Conservation (phyloP, 2,888 invertebrate species). For the Drosophila phalerata region DNA sequence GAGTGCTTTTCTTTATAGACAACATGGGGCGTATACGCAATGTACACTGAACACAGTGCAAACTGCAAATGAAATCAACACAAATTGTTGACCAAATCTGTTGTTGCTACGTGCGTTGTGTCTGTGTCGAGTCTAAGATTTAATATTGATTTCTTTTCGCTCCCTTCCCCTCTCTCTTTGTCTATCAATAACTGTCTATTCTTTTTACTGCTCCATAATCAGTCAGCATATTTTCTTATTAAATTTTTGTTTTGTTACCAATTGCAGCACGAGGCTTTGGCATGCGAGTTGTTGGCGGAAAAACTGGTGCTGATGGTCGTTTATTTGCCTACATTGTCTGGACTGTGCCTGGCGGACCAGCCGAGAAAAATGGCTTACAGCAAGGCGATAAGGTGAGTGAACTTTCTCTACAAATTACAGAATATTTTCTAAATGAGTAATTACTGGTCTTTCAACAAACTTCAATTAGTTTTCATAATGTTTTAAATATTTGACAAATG, state of each 20-base stretch:
- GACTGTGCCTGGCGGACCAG: slow-evolving; percentile 96
- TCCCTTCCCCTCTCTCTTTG: slow-evolving; percentile 32
- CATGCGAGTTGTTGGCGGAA: slow-evolving; percentile 97
- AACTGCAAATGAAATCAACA: slow-evolving; percentile 78
- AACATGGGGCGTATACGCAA: slow-evolving; percentile 53
- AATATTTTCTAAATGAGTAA: neutral
- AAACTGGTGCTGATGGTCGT: slow-evolving; percentile 93
- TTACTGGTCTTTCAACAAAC: slow-evolving; percentile 2
- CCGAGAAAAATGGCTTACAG: slow-evolving; percentile 94
- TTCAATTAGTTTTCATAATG: slow-evolving; percentile 28
- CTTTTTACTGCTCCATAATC: slow-evolving; percentile 47
- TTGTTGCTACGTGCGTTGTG: slow-evolving; percentile 45
- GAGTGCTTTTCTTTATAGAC: slow-evolving; percentile 23
- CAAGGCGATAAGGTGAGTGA: slow-evolving; percentile 93
- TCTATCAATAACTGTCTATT: slow-evolving; percentile 5
- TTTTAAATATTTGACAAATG: slow-evolving; percentile 22
- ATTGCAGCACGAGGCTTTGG: slow-evolving; percentile 94
- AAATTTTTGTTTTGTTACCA: slow-evolving; percentile 41
- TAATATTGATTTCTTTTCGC: slow-evolving; percentile 52
- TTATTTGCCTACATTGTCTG: slow-evolving; percentile 96
- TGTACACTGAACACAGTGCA: slow-evolving; percentile 45
- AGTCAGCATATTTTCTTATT: slow-evolving; percentile 66
- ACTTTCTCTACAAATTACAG: slow-evolving; percentile 4
- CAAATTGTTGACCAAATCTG: slow-evolving; percentile 71
- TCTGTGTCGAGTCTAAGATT: slow-evolving; percentile 52